Evolutionary conservation across 2,888 invertebrate genomes (phyloP).

Genomic region (Heliconius sara): DNA sequence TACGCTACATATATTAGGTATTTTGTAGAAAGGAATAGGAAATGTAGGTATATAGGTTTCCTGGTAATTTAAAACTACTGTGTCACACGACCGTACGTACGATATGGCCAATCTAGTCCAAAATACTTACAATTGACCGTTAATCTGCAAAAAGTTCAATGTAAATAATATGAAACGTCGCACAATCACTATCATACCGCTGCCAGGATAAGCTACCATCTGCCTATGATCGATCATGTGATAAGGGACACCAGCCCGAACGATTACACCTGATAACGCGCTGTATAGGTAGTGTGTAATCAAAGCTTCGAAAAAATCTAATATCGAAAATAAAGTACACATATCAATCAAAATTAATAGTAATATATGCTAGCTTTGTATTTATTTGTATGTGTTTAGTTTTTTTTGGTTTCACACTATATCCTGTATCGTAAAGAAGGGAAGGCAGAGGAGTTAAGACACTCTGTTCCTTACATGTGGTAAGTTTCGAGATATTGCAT

Average conservation of each 20-base stretch:
- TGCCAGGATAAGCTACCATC: constrained; percentile 59
- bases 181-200: constrained; percentile 48
- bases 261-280: constrained; percentile 52
- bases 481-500: no score
- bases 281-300: constrained; percentile 30
- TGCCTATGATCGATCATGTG: constrained; percentile 64
- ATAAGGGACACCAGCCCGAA: constrained; percentile 55
- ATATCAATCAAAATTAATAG: constrained; percentile 41
- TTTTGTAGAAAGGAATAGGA: no score
- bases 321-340: constrained; percentile 43
- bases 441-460: background rate
- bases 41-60: no score
- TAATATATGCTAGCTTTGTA: constrained; percentile 10
- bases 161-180: constrained; percentile 28
- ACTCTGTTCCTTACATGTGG: background rate
- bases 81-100: background rate
- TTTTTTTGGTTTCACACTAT: background rate
- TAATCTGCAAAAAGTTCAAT: constrained; percentile 19
- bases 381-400: background rate
- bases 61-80: background rate
- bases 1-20: no score
- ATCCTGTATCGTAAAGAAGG: background rate
- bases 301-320: constrained; percentile 50
- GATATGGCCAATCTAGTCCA: background rate
- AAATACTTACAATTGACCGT: constrained; percentile 7